Evolutionary conservation across 2,797 vertebrate genomes (phyloP).

Genomic region (Crenuchus spilurus): DNA sequence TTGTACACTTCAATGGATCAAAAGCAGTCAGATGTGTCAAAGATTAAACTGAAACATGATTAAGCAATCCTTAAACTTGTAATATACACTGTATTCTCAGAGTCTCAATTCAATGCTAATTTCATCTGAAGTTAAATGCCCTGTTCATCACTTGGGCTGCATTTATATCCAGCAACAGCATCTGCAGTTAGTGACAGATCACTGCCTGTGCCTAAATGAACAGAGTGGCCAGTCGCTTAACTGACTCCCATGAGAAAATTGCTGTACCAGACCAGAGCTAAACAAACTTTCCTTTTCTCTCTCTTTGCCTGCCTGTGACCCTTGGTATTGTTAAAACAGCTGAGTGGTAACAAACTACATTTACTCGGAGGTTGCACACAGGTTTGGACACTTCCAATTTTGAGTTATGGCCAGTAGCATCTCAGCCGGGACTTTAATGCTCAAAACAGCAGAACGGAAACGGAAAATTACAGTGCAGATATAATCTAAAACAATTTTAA

Average conservation of each 20-base stretch:
- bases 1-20: too few species aligned
- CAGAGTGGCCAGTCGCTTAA: conserved; percentile 7
- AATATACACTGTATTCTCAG: too few species aligned
- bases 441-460: background rate
- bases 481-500: too few species aligned
- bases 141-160: too few species aligned
- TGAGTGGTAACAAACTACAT: background rate
- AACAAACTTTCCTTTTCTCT: background rate
- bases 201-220: background rate
- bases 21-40: too few species aligned
- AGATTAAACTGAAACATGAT: too few species aligned
- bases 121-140: too few species aligned
- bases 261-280: background rate
- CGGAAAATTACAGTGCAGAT: background rate
- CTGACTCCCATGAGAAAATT: background rate
- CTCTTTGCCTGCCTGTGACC: background rate
- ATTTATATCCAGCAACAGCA: conserved; percentile 2
- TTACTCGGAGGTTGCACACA: background rate
- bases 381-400: background rate
- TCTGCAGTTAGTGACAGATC: conserved; percentile 17
- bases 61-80: too few species aligned
- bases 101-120: too few species aligned
- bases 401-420: background rate
- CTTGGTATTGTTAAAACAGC: background rate
- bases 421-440: background rate